Evolutionary conservation across 2,888 invertebrate genomes (phyloP).

Genomic region (Metacarcinus magister): DNA sequence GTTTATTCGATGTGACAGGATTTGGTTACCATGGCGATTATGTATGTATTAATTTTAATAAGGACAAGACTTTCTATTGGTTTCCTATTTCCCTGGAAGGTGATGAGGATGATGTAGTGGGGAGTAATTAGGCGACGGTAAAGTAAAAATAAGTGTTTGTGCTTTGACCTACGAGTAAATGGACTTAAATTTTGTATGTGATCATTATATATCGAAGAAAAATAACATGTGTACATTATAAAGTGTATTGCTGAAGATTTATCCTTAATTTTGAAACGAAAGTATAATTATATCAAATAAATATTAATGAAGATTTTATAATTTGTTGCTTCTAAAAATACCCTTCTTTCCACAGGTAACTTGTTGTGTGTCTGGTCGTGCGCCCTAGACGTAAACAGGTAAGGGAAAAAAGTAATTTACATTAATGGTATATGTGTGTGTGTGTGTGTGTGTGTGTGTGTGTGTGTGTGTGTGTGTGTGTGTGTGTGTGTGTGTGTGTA

Average conservation of each 20-base stretch:
- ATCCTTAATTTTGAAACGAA: background rate
- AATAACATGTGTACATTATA: background rate
- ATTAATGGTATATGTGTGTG: background rate
- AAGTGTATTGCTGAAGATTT: background rate
- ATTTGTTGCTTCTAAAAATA: background rate
- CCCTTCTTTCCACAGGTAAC: background rate
- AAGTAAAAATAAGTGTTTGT: too few species aligned
- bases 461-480: background rate
- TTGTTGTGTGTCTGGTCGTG: background rate
- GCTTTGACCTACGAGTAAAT: too few species aligned
- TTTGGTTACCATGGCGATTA: too few species aligned
- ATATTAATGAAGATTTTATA: background rate
- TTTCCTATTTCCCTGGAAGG: too few species aligned
- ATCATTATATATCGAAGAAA: too few species aligned
- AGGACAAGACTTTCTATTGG: too few species aligned
- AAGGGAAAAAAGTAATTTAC: background rate
- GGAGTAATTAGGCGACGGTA: too few species aligned
- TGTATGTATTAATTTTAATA: too few species aligned
- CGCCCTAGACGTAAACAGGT: background rate
- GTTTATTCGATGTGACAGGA: too few species aligned
- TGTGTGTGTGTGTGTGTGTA: constrained; percentile 32
- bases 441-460: background rate
- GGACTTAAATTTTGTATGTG: too few species aligned
- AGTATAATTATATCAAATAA: too few species aligned
- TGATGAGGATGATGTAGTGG: too few species aligned